Base-by-base conservation (phyloP, 2,888 invertebrate species). In the Leptinotarsa tumamoca region DNA sequence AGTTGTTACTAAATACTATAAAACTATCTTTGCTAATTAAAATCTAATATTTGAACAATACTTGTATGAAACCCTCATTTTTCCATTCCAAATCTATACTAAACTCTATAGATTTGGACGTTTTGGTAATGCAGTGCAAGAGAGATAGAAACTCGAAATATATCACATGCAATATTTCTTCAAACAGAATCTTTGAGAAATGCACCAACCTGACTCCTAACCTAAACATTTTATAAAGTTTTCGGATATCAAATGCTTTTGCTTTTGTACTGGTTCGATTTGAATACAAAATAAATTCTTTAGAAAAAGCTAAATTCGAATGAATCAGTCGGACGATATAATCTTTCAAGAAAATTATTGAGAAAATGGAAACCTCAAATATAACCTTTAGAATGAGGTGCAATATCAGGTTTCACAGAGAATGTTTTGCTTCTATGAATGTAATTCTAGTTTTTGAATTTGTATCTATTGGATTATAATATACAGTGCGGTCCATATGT, bases 1-100 rank as follows among this genome's bases (percentile, higher is more conserved):
- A 61, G 23, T 61, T 10, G 3, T 3, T 0, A 43, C 43, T 43
- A 61, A 21, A 54, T 18, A n/a, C 27, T 61, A 27, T 4, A 27
- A 27, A 23, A 61, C 23, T 61, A 61, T 15, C 13, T 14, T 13
- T 13, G 17, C 61, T 61, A 3, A 61, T 14, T 14, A 61, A 61
- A 21, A 61, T 61, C 17, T 27, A 23, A 27, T n/a, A 61, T 61
- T 61, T 61, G 27, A 61, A 61, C 54, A 61, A 61, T 27, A 61
- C 13, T 21, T 21, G 0, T 13, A 13, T 17, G 21, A 21, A 61
- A 61, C 27, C 27, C 61, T 61, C 61, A 61, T 61, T 23, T 61
- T 27, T 61, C 61, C 27, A 27, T 23, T 15, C 2, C 13, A 58
- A 54, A 58, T 23, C 15, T 58, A 58, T 58, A 21, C 14, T 58